phyloP scores from a whole-genome alignment of 2,797 vertebrate species.

The Tragelaphus eurycerus region DNA sequence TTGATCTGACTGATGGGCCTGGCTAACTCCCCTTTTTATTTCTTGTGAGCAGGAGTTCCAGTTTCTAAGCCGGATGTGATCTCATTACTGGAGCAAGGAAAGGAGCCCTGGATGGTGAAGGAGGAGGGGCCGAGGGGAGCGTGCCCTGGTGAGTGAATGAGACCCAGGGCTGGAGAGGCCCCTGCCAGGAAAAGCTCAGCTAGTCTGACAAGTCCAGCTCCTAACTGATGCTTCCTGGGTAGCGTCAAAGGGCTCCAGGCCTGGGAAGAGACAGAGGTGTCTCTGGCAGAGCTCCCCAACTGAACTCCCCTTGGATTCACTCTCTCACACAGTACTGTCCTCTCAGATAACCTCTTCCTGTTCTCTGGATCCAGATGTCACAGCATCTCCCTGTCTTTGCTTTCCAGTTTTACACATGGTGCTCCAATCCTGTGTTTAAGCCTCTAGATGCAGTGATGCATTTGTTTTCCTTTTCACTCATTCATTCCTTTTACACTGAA shows the following conservation, averaged over 20 bases:
- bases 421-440: neutral
- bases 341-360: neutral
- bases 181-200: neutral
- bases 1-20: neutral
- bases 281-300: neutral
- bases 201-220: neutral
- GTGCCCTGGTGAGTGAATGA: slow-evolving; percentile 53
- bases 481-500: neutral
- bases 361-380: neutral
- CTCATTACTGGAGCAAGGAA: slow-evolving; percentile 74
- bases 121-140: neutral
- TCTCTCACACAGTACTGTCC: neutral
- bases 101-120: slow-evolving; percentile 65
- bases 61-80: slow-evolving; percentile 71
- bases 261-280: neutral
- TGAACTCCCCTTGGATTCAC: neutral
- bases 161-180: neutral
- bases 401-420: neutral
- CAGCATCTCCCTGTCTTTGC: neutral
- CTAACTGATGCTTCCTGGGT: neutral
- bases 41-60: slow-evolving; percentile 58
- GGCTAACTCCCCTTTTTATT: slow-evolving; percentile 50
- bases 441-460: neutral
- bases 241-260: neutral
- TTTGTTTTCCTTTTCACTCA: neutral